These are phyloP conservation scores for Pseudopipra pipra DNA, from an alignment of 2,113 vertebrate species.

Conservation along the genomic window DNA sequence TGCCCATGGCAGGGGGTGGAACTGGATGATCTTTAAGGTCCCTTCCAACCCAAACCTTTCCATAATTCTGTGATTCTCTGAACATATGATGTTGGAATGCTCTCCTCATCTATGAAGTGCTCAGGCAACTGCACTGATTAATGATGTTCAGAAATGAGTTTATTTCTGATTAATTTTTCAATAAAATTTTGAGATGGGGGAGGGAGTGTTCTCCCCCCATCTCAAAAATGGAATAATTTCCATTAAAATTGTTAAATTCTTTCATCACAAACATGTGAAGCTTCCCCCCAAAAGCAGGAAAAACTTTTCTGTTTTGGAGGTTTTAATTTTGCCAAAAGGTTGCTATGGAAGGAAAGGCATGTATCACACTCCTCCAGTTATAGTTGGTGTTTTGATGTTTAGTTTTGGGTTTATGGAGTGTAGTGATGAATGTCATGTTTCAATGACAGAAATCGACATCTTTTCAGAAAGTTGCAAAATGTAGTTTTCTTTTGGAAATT, in stretches of 20 bases:
- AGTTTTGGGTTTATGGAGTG: background rate
- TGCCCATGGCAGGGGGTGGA: background rate
- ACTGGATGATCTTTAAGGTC: rapidly evolving
- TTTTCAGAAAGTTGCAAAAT: background rate
- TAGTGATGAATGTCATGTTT: background rate
- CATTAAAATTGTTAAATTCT: background rate
- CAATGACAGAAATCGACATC: background rate
- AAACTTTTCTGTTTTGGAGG: background rate
- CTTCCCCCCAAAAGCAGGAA: background rate
- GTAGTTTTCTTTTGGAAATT: background rate
- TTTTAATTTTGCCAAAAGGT: background rate
- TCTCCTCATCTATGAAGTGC: background rate
- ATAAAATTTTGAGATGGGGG: no score
- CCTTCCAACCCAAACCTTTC: background rate
- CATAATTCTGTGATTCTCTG: background rate
- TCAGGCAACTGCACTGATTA: background rate
- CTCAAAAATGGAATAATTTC: background rate
- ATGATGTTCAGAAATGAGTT: background rate
- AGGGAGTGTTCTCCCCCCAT: background rate
- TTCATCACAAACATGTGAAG: background rate
- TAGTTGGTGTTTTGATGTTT: background rate
- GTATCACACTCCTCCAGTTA: background rate
- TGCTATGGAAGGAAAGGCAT: background rate
- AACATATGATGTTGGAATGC: background rate
- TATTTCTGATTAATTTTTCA: background rate